phyloP scores from a whole-genome alignment of 2,113 vertebrate species.

The Notarius quadriscutis region DNA sequence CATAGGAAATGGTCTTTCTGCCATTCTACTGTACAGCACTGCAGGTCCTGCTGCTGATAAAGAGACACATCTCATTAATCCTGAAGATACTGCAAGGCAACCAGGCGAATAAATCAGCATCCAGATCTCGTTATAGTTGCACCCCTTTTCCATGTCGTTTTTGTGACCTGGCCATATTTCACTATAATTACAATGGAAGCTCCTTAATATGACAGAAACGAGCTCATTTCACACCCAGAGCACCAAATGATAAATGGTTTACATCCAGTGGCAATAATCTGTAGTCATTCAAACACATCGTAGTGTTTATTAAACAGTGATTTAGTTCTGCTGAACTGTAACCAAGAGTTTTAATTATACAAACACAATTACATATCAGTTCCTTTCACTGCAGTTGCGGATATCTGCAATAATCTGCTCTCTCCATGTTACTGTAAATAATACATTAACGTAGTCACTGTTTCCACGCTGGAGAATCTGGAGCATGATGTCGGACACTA shows the following conservation, averaged over 20 bases:
- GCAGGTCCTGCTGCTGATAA: background rate
- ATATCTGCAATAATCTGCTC: background rate
- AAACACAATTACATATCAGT: background rate
- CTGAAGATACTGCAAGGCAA: background rate
- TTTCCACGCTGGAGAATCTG: background rate
- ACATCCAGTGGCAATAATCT: background rate
- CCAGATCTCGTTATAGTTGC: background rate
- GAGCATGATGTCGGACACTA: background rate
- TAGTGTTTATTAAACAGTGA: background rate
- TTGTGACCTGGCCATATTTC: background rate
- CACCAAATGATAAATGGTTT: background rate
- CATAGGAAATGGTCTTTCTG: background rate
- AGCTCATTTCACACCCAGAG: background rate
- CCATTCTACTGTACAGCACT: background rate
- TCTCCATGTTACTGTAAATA: background rate
- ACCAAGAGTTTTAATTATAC: background rate
- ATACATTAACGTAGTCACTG: background rate
- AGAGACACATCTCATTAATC: background rate
- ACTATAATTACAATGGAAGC: constrained; percentile 9
- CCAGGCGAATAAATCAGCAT: background rate
- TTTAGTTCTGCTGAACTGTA: background rate
- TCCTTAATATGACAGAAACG: constrained; percentile 21
- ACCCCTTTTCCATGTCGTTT: background rate
- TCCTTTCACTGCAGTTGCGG: background rate
- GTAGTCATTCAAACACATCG: background rate